These are phyloP conservation scores for Microchrysa polita DNA, from an alignment of 2,888 invertebrate genomes.

Conservation along the genomic window DNA sequence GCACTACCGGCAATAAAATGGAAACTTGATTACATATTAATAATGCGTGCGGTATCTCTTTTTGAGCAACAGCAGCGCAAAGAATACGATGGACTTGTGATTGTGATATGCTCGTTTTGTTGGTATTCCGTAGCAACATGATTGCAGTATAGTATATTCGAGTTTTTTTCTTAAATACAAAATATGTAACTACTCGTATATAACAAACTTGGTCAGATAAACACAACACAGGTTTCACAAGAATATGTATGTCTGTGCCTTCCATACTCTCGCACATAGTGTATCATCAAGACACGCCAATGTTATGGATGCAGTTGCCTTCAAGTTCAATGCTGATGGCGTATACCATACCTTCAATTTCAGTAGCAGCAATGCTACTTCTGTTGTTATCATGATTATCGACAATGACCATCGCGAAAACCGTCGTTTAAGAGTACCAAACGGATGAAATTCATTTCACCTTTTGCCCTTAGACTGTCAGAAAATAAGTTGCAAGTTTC, in stretches of 20 bases:
- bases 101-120: background rate
- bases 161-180: too few species aligned
- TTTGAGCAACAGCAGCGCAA: background rate
- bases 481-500: background rate
- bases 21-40: constrained; percentile 2
- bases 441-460: background rate
- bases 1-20: constrained; percentile 26
- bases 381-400: background rate
- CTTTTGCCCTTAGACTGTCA: background rate
- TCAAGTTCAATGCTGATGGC: constrained; percentile 25
- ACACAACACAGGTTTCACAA: background rate
- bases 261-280: background rate
- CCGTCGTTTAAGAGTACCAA: background rate
- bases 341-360: background rate
- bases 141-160: too few species aligned
- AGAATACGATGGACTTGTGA: too few species aligned
- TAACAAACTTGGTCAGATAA: too few species aligned
- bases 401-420: background rate
- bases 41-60: background rate
- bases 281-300: background rate
- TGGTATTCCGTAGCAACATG: too few species aligned
- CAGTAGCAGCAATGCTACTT: background rate
- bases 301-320: constrained; percentile 18
- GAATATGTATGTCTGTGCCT: constrained; percentile 8
- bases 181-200: too few species aligned